phyloP scores from a whole-genome alignment of 2,113 vertebrate genomes.

The Hyperopisus bebe region DNA sequence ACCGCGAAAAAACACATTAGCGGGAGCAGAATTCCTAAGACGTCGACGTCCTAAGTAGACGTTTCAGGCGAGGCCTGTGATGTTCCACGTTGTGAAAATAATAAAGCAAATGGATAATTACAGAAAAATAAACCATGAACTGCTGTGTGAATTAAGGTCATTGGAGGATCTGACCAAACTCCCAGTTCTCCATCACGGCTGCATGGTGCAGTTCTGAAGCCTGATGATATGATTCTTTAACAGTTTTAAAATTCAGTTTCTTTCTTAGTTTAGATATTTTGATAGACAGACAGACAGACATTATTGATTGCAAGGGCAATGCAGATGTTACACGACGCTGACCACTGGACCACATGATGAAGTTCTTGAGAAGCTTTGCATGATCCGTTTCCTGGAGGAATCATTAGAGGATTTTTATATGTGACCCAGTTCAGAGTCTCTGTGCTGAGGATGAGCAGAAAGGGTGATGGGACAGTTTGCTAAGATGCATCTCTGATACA shows the following conservation, averaged over 20 bases:
- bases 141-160: not conserved
- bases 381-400: not conserved
- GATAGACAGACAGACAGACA: not conserved
- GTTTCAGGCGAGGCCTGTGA: not conserved
- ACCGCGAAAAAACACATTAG: not conserved
- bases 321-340: not conserved
- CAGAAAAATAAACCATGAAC: not conserved
- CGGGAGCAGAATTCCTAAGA: not conserved
- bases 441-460: not conserved
- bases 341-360: not conserved
- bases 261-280: not conserved
- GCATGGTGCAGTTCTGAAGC: not conserved
- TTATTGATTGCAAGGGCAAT: not conserved
- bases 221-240: not conserved
- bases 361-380: not conserved
- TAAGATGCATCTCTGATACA: too few species aligned
- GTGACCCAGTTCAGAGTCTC: not conserved
- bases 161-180: not conserved
- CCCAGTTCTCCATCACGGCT: not conserved
- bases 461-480: not conserved
- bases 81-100: not conserved
- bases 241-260: not conserved
- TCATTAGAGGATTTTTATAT: not conserved
- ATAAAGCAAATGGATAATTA: not conserved
- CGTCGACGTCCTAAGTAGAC: not conserved